phyloP scores from a whole-genome alignment of 1,140 invertebrate genomes.

The Drosophila ogumai region DNA sequence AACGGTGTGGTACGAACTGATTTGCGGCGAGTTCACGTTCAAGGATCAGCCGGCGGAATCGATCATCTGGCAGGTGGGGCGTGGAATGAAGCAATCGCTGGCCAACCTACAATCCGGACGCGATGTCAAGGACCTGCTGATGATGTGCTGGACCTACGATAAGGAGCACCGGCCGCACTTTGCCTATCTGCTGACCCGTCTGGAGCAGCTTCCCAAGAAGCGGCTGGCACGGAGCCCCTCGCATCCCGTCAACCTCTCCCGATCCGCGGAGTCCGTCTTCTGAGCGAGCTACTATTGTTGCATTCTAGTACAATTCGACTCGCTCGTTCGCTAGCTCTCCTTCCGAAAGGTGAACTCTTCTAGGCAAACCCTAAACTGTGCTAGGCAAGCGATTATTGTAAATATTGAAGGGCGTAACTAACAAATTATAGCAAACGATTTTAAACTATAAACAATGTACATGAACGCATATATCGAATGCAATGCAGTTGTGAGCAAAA shows the following conservation, averaged over 20 bases:
- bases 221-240: conserved; percentile 97
- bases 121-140: conserved; percentile 99
- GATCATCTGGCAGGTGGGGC: conserved; percentile 99
- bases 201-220: conserved; percentile 97
- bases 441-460: conserved; percentile 40
- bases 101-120: conserved; percentile 97
- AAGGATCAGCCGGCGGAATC: conserved; percentile 96
- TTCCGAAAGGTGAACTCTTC: conserved; percentile 15
- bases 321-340: conserved; percentile 8
- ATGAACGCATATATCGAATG: conserved; percentile 48
- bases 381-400: conserved; percentile 53
- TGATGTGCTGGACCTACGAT: conserved; percentile 97
- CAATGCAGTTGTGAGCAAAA: conserved; percentile 39
- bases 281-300: conserved; percentile 76
- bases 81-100: conserved; percentile 97
- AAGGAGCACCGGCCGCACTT: conserved; percentile 95
- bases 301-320: conserved; percentile 33
- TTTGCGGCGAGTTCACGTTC: conserved; percentile 98
- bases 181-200: conserved; percentile 91
- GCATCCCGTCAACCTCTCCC: conserved; percentile 96
- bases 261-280: conserved; percentile 96
- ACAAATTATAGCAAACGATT: conserved; percentile 43
- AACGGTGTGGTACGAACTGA: conserved; percentile 99
- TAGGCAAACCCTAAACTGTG: conserved; percentile 46
- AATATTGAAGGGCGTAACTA: conserved; percentile 53